Conservation (phyloP, 1,140 invertebrate species). For the Bombus balteatus region DNA sequence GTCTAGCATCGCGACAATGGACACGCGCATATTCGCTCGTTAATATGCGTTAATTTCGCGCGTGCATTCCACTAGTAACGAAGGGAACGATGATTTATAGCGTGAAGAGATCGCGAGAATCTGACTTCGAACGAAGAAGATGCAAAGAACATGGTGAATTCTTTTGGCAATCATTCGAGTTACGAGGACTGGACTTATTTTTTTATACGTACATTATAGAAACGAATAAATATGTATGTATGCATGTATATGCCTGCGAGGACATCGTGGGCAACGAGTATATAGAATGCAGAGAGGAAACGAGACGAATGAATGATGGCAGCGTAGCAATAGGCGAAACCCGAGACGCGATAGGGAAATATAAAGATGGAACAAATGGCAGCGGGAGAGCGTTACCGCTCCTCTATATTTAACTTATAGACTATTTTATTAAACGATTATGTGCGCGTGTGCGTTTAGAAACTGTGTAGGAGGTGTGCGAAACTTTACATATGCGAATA, state of each 20-base stretch:
- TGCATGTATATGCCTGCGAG: neutral
- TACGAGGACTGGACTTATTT: constrained; percentile 63
- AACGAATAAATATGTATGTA: constrained; percentile 46
- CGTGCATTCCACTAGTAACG: constrained; percentile 34
- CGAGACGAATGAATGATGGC: neutral
- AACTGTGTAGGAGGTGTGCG: neutral
- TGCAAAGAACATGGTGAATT: constrained; percentile 29
- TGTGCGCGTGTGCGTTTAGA: neutral
- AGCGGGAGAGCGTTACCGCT: constrained; percentile 1
- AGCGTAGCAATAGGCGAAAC: neutral
- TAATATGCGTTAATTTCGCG: constrained; percentile 1
- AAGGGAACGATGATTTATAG: neutral
- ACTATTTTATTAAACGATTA: constrained; percentile 58
- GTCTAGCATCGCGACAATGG: neutral
- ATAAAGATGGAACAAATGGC: constrained; percentile 16
- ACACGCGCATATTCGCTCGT: neutral
- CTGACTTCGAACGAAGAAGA: neutral
- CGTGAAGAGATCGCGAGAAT: neutral
- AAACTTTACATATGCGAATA: constrained; percentile 13
- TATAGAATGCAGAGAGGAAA: neutral
- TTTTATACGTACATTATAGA: constrained; percentile 67
- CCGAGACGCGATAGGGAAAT: neutral
- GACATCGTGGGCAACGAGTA: neutral
- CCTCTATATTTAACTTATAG: constrained; percentile 61
- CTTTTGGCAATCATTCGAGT: constrained; percentile 58